A percentile compares a stretch with the other conserved stretches of the same genome.
Conservation (phyloP, 2,888 invertebrate species). For the Ochlodes sylvanus region DNA sequence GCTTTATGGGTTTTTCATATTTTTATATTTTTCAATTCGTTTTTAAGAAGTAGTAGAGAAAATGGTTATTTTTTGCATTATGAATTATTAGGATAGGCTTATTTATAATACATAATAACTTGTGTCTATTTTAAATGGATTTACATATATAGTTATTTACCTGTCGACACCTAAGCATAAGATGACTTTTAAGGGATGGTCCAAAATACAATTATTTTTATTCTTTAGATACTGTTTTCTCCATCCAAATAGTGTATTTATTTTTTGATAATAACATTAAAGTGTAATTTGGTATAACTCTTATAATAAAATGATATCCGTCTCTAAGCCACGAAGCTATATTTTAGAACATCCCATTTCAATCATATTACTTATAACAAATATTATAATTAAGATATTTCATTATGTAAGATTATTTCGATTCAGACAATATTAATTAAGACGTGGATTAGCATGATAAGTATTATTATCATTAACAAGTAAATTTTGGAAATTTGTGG, state of each 20-base stretch:
- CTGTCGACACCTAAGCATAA: not conserved
- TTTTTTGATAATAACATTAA: not conserved
- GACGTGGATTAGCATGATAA: not conserved
- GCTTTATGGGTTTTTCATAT: not conserved
- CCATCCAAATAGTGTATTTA: constrained; percentile 7
- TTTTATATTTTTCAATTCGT: constrained; percentile 1
- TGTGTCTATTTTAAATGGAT: not conserved
- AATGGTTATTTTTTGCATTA: not conserved
- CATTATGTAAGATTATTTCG: not conserved
- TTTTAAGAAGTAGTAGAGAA: not conserved
- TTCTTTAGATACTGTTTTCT: not conserved
- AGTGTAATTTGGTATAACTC: not conserved
- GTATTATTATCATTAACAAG: not conserved
- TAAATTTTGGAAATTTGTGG: not conserved
- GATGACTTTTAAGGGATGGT: constrained; percentile 3
- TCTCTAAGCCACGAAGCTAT: not conserved
- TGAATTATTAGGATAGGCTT: not conserved
- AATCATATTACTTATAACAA: not conserved
- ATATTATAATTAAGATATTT: not conserved
- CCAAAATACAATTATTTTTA: constrained; percentile 1
- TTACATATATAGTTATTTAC: constrained; percentile 8
- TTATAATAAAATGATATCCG: not conserved
- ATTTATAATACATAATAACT: not conserved
- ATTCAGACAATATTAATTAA: not conserved
- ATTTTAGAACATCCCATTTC: not conserved